phyloP scores from a whole-genome alignment of 2,888 invertebrate genomes.

The Lacanobia oleracea region DNA sequence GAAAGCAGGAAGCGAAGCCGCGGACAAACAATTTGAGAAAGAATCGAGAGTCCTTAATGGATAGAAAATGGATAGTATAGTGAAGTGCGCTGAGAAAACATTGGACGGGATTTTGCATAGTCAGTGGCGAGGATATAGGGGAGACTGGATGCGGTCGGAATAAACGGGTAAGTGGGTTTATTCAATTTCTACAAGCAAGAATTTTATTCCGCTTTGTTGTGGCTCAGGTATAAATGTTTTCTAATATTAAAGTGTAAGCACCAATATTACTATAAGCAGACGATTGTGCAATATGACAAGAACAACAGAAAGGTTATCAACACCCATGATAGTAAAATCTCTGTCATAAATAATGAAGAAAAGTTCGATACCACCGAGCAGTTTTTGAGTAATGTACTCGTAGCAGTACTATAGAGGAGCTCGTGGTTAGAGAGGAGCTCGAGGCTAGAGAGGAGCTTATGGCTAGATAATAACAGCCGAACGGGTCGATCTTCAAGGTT shows the following conservation, averaged over 20 bases:
- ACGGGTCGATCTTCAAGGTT: too few relatives aligned
- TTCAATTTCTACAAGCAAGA: not conserved
- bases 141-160: slow-evolving; percentile 22
- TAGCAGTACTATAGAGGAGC: too few relatives aligned
- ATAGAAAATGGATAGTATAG: slow-evolving; percentile 87
- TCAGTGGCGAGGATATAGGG: slow-evolving; percentile 71
- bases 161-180: not conserved
- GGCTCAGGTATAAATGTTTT: not conserved
- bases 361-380: not conserved
- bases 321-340: not conserved
- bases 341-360: not conserved
- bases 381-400: too few relatives aligned
- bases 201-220: not conserved
- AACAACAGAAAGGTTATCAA: not conserved
- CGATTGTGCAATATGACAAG: not conserved
- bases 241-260: too few relatives aligned
- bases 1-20: slow-evolving; percentile 63
- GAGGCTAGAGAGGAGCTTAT: too few relatives aligned
- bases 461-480: too few relatives aligned
- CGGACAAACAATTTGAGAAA: slow-evolving; percentile 81
- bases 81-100: slow-evolving; percentile 77
- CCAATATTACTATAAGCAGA: too few relatives aligned
- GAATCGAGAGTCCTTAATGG: slow-evolving; percentile 86
- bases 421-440: too few relatives aligned
- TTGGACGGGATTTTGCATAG: slow-evolving; percentile 85